Evolutionary conservation across 2,888 invertebrate species (phyloP), one percentile per base, ranked within the genome.

Genomic region (Apodemia mormo): DNA sequence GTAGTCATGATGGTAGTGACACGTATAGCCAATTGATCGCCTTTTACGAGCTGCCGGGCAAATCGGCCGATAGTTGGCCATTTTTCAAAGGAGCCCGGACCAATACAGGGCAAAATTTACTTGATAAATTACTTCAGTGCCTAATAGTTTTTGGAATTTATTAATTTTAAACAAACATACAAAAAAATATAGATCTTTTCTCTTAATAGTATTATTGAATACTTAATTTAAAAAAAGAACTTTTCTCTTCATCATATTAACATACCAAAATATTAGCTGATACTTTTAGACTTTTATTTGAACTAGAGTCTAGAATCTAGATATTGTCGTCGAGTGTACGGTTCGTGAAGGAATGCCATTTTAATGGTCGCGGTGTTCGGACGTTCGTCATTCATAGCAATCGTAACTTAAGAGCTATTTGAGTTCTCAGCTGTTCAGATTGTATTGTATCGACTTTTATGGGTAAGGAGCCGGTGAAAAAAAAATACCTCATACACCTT

Each of bases 281-380:
- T 49, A 49, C n/a, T 49, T 14, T 14, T 14, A 49, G n/a, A 4
- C 49, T 14, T 49, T 45, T 45, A 49, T 49, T 49, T 49, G 49
- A 49, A 49, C 49, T 49, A 49, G 49, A 45, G 3, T 52, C 52
- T 52, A 52, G 61, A 61, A 33, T 61, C 61, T 37, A 61, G 61
- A 61, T 61, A 61, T 61, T 61, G 61, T 61, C 68, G 70, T 72
- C 73, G 74, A 75, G 74, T 74, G 72, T 68, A 70, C 65, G 58
- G 75, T 77, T 79, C 77, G 78, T 77, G 77, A 73, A 77, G 78
- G 78, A 80, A 80, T 79, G 79, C 76, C 71, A 77, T 78, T 78
- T 77, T 78, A 78, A 79, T 80, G 76, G 77, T 74, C 74, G 72
- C 74, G 72, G 70, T 76, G 78, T 77, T 78, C 73, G 74, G 71